Conservation (phyloP, 2,888 invertebrate genomes). For the Chrysotoxum bicinctum region DNA sequence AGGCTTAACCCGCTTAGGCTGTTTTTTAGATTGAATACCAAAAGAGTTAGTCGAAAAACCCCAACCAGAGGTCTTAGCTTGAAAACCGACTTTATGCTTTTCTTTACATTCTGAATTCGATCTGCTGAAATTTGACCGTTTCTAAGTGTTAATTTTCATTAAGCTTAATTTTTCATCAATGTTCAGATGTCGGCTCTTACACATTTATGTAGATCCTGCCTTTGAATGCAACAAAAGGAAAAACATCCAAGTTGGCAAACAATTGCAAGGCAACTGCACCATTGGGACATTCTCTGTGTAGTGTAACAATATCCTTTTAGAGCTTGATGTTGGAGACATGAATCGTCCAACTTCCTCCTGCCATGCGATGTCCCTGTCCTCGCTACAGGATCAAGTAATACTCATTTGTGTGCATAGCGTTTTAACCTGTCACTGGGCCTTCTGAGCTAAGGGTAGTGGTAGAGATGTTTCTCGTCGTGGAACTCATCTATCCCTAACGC, state of each 20-base stretch:
- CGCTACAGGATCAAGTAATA: conserved; percentile 5
- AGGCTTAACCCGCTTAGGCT: too few relatives aligned
- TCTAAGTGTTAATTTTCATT: background rate
- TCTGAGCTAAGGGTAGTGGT: background rate
- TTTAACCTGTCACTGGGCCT: conserved; percentile 7
- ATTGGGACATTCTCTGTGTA: conserved; percentile 2
- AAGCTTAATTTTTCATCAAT: background rate
- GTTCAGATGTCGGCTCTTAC: background rate
- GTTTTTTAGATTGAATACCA: too few relatives aligned
- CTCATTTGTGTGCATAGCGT: conserved; percentile 9
- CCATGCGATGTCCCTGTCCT: background rate
- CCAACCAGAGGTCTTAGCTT: too few relatives aligned
- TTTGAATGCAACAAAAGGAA: conserved; percentile 5
- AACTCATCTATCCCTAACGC: conserved; percentile 16
- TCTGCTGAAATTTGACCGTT: background rate
- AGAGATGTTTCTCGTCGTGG: conserved; percentile 38
- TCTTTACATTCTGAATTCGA: too few relatives aligned
- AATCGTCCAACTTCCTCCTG: background rate
- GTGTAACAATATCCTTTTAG: conserved; percentile 17
- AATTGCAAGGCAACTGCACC: conserved; percentile 21
- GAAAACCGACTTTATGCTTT: too few relatives aligned
- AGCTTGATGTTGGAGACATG: background rate
- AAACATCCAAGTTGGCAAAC: conserved; percentile 22
- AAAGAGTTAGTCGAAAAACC: too few relatives aligned
- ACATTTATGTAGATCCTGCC: background rate